Evolutionary conservation across 64 coral and sea anemone species (phyloP), one percentile per base, ranked within the genome.

Genomic region (Montipora capricornis): DNA sequence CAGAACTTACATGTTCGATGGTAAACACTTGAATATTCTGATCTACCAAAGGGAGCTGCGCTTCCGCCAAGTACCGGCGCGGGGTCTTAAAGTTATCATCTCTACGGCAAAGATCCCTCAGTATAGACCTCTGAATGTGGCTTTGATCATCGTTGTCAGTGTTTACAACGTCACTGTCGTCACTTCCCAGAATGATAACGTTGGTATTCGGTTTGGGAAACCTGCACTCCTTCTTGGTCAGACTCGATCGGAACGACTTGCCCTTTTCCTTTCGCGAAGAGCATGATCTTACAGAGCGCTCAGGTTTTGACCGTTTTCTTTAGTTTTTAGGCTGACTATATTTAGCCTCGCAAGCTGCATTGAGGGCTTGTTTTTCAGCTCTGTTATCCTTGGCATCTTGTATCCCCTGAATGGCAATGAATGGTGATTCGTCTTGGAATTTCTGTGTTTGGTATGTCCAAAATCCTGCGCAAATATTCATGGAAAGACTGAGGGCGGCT

Each of bases 381-480:
- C 29, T 76, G 74, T 45, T 76, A 45, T 45, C 24, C 74, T 76
- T 76, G 6, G 24, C 24, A 24, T 24, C 24, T 24, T 77, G 44
- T 47, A 77, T 47, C 75, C 26, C 37, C 75, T 47, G 75, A 77
- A 77, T 77, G 75, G 37, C 75, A 49, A 77, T 77, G 75, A 77
- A 77, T 77, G 44, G 26, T 45, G 44, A 77, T 77, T 77, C 75
- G 75, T 77, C 75, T 47, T 77, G 75, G 45, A 77, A 46, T 77
- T 77, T 48, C 75, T 77, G 37, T 77, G 10, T 47, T 77, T 77
- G 75, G 75, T 15, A 47, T 46, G 37, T 47, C 44, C 44, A 77
- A 15, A 77, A 77, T 9, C 7, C 37, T 77, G 75, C 75, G 5
- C 75, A 77, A 77, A 77, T 47, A 77, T 46, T 77, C 75, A 77